phyloP scores from a whole-genome alignment of 2,888 invertebrate species.

The Ectropis crepuscularia region DNA sequence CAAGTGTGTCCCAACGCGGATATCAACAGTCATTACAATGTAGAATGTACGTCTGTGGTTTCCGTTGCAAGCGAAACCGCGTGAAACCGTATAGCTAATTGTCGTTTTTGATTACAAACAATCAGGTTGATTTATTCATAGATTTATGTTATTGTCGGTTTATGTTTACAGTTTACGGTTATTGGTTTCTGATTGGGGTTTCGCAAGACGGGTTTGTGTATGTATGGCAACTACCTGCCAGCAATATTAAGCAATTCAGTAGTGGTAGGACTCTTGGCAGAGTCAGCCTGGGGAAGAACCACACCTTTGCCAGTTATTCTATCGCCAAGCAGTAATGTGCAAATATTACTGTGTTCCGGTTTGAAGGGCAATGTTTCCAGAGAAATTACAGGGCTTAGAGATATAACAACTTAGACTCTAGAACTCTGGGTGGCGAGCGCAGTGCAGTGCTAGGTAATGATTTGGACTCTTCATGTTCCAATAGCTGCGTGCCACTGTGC shows the following conservation, averaged over 20 bases:
- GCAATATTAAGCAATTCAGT: too few species aligned
- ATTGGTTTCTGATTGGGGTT: slow-evolving; percentile 1
- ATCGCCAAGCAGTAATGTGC: too few species aligned
- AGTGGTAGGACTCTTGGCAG: too few species aligned
- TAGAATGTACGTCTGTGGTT: slow-evolving; percentile 40
- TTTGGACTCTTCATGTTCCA: too few species aligned
- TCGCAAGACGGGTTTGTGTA: background rate
- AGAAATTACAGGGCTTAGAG: too few species aligned
- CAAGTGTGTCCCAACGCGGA: slow-evolving; percentile 13
- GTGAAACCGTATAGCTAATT: slow-evolving; percentile 32
- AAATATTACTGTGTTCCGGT: too few species aligned
- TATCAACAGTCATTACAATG: slow-evolving; percentile 31
- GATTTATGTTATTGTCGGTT: slow-evolving; percentile 10
- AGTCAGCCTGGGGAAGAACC: too few species aligned
- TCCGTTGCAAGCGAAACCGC: slow-evolving; percentile 36
- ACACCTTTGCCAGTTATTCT: too few species aligned
- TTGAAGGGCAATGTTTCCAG: too few species aligned
- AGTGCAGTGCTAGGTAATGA: too few species aligned
- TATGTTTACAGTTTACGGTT: background rate
- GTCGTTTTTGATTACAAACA: slow-evolving; percentile 36
- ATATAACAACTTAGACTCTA: too few species aligned
- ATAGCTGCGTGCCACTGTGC: too few species aligned
- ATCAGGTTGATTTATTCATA: slow-evolving; percentile 30
- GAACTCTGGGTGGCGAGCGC: background rate
- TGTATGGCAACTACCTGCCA: background rate